Conservation (phyloP, 2,797 vertebrate species). For the Enteromius paludinosus region DNA sequence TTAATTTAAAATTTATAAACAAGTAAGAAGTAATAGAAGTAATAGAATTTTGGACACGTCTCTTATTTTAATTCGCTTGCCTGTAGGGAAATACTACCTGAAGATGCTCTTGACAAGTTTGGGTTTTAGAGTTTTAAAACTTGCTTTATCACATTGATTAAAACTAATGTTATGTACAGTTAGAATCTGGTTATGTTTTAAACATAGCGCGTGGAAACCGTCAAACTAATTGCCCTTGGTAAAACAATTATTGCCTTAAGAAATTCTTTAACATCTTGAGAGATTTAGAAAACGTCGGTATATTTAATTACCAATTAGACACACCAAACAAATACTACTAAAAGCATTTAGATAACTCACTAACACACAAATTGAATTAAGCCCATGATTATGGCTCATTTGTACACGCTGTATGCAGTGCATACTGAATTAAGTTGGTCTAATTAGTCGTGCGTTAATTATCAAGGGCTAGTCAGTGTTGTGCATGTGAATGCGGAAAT, state of each 20-base stretch:
- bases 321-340: background rate
- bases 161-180: background rate
- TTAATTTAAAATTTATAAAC: too few species aligned
- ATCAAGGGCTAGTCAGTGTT: background rate
- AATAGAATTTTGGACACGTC: background rate
- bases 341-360: constrained; percentile 21
- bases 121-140: background rate
- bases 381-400: constrained; percentile 38
- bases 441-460: constrained; percentile 33
- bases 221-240: background rate
- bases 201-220: background rate
- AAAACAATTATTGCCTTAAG: constrained; percentile 18
- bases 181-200: background rate
- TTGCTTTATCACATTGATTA: background rate
- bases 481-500: constrained; percentile 10
- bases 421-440: constrained; percentile 26
- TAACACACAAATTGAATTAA: constrained; percentile 29
- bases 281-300: background rate
- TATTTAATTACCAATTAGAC: constrained; percentile 23
- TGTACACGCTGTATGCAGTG: constrained; percentile 12
- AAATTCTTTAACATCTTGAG: constrained; percentile 3
- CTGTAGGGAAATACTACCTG: background rate
- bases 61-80: background rate
- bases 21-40: too few species aligned
- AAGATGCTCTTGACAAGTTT: background rate